Evolutionary conservation across 2,888 invertebrate species (phyloP).

Genomic region (Platycnemis pennipes): DNA sequence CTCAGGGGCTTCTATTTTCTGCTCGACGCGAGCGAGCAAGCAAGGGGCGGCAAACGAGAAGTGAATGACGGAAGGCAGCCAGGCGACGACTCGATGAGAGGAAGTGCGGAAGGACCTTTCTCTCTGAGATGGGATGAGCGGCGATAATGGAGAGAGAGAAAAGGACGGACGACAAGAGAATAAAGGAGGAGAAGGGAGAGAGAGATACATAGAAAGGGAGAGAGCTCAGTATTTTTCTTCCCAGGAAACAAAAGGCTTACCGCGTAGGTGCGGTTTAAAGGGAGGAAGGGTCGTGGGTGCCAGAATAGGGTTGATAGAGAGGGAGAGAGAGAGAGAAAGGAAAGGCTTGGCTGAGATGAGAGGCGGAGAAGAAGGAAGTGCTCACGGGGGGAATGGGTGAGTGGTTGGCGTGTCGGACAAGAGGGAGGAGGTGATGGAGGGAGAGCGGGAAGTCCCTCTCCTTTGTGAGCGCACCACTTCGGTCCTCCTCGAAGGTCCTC

Average conservation of each 20-base stretch:
- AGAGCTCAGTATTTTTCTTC: not conserved
- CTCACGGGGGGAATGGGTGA: not conserved
- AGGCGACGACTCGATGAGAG: not conserved
- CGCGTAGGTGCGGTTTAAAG: slow-evolving; percentile 29
- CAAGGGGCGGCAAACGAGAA: not conserved
- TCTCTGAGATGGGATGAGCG: not conserved
- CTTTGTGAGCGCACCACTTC: not conserved
- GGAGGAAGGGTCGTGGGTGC: not conserved
- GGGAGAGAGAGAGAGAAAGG: not conserved
- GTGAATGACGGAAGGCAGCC: not conserved
- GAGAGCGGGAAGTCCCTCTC: not conserved
- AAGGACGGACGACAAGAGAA: not conserved
- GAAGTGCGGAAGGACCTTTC: not conserved
- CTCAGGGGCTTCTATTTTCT: not conserved
- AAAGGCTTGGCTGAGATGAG: too few relatives aligned
- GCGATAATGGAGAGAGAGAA: not conserved
- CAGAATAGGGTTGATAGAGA: not conserved
- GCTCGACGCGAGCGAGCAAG: not conserved
- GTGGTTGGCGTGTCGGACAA: not conserved
- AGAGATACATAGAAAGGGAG: not conserved
- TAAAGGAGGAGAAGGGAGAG: not conserved
- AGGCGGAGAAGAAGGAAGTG: not conserved
- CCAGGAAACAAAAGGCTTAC: not conserved
- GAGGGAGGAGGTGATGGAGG: not conserved
- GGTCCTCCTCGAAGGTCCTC: not conserved